Evolutionary conservation across 2,797 vertebrate species (phyloP).

Genomic region (Potorous gilbertii): DNA sequence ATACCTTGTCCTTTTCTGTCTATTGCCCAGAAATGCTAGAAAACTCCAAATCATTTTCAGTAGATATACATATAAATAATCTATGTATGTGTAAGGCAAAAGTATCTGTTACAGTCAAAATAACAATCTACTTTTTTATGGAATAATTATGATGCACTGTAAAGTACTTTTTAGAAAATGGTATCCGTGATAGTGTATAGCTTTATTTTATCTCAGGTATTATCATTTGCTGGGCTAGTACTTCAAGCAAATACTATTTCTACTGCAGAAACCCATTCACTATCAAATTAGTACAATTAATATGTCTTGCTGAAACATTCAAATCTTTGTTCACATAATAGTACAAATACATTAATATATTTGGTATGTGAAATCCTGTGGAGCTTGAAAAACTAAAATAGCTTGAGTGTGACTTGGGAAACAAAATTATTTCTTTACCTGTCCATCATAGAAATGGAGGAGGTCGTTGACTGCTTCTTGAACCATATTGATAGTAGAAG

Average conservation of each 20-base stretch:
- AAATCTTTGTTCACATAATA: slow-evolving; percentile 58
- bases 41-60: background rate
- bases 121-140: background rate
- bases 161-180: background rate
- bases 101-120: background rate
- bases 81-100: background rate
- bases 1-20: background rate
- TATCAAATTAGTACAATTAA: slow-evolving; percentile 56
- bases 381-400: slow-evolving; percentile 64
- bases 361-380: slow-evolving; percentile 56
- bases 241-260: background rate
- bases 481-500: slow-evolving; percentile 35
- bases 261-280: slow-evolving; percentile 12
- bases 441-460: slow-evolving; percentile 63
- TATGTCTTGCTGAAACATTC: slow-evolving; percentile 43
- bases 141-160: background rate
- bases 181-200: background rate
- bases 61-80: background rate
- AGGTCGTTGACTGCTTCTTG: slow-evolving; percentile 37
- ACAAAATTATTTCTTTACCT: slow-evolving; percentile 71
- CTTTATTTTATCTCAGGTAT: background rate
- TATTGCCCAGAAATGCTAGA: background rate
- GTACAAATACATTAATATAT: slow-evolving; percentile 28
- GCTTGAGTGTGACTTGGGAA: slow-evolving; percentile 55
- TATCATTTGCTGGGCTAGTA: background rate